phyloP scores from a whole-genome alignment of 2,113 vertebrate genomes.

The Clarias macrocephalus region DNA sequence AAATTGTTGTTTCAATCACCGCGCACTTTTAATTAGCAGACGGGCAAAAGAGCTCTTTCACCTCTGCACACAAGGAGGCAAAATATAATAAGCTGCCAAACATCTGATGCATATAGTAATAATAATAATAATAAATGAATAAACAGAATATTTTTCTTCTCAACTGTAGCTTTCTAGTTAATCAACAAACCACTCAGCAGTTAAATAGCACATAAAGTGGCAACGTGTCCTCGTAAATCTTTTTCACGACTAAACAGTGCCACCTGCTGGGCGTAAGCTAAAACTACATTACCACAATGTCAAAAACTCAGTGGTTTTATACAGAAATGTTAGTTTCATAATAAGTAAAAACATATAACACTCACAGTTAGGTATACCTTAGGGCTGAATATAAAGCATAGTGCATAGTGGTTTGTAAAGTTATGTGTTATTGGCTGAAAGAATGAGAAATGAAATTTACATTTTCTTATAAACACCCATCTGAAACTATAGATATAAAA shows the following conservation, averaged over 20 bases:
- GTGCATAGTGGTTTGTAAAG: background rate
- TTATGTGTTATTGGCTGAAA: background rate
- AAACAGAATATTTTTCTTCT: background rate
- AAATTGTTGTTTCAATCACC: background rate
- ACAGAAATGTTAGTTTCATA: background rate
- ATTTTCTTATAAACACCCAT: background rate
- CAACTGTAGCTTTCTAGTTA: background rate
- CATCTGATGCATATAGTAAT: constrained; percentile 6
- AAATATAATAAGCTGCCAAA: background rate
- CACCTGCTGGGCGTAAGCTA: constrained; percentile 5
- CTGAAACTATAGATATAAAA: background rate
- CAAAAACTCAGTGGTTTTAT: background rate
- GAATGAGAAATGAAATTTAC: background rate
- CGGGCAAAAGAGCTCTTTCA: background rate
- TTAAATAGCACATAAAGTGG: constrained; percentile 1
- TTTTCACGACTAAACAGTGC: constrained; percentile 24
- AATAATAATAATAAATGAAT: background rate
- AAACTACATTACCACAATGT: background rate
- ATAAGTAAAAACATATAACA: background rate
- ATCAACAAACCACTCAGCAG: background rate
- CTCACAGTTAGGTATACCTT: background rate
- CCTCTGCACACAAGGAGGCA: background rate
- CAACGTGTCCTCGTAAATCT: background rate
- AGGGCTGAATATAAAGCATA: background rate
- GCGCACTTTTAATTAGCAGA: background rate